phyloP scores from a whole-genome alignment of 2,888 invertebrate species.

The Trichopoda pennipes region DNA sequence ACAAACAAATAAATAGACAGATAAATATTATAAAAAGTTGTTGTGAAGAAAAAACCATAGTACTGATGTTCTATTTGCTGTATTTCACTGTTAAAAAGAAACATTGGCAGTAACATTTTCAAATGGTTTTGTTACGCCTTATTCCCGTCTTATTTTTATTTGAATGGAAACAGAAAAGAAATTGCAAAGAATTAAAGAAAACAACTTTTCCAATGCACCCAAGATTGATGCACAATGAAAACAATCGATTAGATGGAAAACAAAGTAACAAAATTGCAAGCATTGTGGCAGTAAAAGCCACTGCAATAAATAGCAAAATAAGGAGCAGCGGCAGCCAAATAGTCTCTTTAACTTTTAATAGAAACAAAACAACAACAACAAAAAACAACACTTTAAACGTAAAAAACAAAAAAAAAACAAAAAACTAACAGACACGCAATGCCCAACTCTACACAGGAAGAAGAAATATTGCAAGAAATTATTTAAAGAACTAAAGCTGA shows the following conservation, averaged over 20 bases:
- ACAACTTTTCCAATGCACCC: conserved; percentile 37
- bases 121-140: conserved; percentile 59
- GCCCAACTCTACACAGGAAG: conserved; percentile 2
- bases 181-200: conserved; percentile 20
- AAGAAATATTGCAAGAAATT: neutral
- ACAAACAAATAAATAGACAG: neutral
- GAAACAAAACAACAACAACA: neutral
- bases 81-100: conserved; percentile 38
- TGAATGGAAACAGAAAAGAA: conserved; percentile 11
- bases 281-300: conserved; percentile 1
- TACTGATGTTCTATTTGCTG: neutral
- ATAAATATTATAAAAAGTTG: conserved; percentile 13
- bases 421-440: conserved; percentile 52
- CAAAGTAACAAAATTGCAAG: conserved; percentile 52
- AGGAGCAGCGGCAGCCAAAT: conserved; percentile 48
- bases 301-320: conserved; percentile 16
- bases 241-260: conserved; percentile 50
- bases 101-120: conserved; percentile 59
- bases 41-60: conserved; percentile 13
- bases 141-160: conserved; percentile 42
- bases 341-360: conserved; percentile 26
- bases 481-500: conserved; percentile 19
- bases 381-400: conserved; percentile 48
- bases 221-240: conserved; percentile 48
- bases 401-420: conserved; percentile 38